Base-by-base conservation (phyloP, 2,113 vertebrate species). In the Malurus elegans region DNA sequence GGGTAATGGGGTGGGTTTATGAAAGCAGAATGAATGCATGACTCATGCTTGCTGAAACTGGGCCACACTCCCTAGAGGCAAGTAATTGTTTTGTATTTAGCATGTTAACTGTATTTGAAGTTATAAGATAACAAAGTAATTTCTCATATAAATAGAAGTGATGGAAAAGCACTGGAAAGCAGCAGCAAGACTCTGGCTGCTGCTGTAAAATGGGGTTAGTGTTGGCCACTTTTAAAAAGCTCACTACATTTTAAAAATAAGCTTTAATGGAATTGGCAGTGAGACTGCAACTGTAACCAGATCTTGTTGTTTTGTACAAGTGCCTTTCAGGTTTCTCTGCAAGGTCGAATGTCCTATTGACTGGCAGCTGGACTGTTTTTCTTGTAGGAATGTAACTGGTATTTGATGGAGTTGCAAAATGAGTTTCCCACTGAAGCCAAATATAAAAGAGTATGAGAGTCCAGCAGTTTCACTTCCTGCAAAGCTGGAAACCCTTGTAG, bases 191-290 rank as follows among this genome's bases (percentile, higher is more conserved):
- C 65, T 94, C 92, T 82, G 67, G 92, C 85, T 90, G 82, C 73
- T 81, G 28, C 72, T 90, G 60, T 90, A 73, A 93, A 76, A 75
- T 48, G 19, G 6, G 47, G 72, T 66, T 69, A 54, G 18, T 36
- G 28, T 88, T 69, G 74, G 58, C 70, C 56, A n/a, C 36, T 90
- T 92, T 38, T 45, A 9, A 80, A 62, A 89, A 79, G 70, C 51
- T 94, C 94, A 92, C 92, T 91, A 10, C 75, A 40, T 57, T 60
- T 92, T 93, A 83, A 96, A 94, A 72, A 93, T 95, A 95, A 94
- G 83, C 66, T 80, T 92, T 96, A 96, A 88, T 94, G 88, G 90
- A 10, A 70, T 64, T 85, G 92, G 86, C 60, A 93, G n/a, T 25
- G 64, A 73, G 45, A 93, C 54, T 72, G 50, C 45, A 62, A 62